Evolutionary conservation across 92 coral and sea anemone species (phyloP).

Genomic region (Hydrozoanthus gracilis): DNA sequence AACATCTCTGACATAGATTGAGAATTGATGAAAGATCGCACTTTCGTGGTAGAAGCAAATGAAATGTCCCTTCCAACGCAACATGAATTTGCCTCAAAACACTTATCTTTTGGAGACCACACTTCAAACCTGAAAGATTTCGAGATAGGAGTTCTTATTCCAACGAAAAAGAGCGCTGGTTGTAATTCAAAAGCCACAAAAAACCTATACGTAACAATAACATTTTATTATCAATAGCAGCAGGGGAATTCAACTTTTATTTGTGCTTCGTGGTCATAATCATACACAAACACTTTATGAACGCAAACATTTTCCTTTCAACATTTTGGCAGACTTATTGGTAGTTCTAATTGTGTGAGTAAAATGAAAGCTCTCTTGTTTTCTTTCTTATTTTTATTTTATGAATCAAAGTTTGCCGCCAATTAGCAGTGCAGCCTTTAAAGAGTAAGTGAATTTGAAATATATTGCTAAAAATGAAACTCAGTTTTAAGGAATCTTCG

Average conservation of each 20-base stretch:
- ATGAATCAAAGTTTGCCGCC: slow-evolving; percentile 48
- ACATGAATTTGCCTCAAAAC: not conserved
- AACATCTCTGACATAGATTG: slow-evolving; percentile 20
- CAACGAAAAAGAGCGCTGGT: not conserved
- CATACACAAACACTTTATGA: slow-evolving; percentile 13
- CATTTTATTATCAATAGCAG: slow-evolving; percentile 1
- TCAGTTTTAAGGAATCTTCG: not conserved
- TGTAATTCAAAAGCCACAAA: not conserved
- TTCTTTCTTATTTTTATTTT: slow-evolving; percentile 3
- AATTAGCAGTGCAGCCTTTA: not conserved
- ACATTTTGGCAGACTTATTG: slow-evolving; percentile 21
- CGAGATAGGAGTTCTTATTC: slow-evolving; percentile 26
- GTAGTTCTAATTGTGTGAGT: slow-evolving; percentile 30
- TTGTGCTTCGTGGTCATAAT: not conserved
- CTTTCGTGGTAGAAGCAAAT: not conserved
- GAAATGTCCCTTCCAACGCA: not conserved
- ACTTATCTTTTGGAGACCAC: slow-evolving; percentile 19
- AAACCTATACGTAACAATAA: not conserved
- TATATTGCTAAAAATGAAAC: not conserved
- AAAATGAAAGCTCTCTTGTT: not conserved
- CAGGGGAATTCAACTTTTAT: slow-evolving; percentile 24
- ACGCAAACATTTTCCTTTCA: slow-evolving; percentile 32
- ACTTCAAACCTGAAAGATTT: slow-evolving; percentile 23
- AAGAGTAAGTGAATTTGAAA: slow-evolving; percentile 11
- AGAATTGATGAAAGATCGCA: slow-evolving; percentile 11